Conservation (phyloP, 1,140 invertebrate genomes). For the Nasonia giraulti region DNA sequence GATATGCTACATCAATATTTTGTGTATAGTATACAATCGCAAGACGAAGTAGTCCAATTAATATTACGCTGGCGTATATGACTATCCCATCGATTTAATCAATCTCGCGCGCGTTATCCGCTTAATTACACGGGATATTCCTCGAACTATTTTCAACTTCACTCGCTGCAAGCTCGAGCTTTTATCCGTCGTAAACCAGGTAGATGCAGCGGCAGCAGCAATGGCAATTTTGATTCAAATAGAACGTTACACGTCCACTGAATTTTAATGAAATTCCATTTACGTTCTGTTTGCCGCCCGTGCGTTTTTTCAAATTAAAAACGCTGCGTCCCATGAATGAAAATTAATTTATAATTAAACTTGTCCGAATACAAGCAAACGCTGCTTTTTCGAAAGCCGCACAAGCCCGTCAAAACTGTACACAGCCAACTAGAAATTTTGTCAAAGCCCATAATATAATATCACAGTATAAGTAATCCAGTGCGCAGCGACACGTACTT, state of each 20-base stretch:
- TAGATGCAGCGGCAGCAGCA: no score
- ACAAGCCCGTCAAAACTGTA: neutral
- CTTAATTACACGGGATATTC: no score
- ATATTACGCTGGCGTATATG: no score
- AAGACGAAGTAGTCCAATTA: no score
- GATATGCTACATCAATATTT: no score
- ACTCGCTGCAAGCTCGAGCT: no score
- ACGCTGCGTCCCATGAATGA: neutral
- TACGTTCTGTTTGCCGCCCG: neutral
- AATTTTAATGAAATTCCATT: slow-evolving; percentile 6
- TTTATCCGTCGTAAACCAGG: no score
- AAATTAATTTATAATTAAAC: neutral
- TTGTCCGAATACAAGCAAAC: neutral
- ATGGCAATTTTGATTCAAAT: neutral
- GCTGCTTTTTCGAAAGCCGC: no score
- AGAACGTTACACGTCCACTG: neutral
- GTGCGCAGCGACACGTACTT: slow-evolving; percentile 13
- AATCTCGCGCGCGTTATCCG: no score
- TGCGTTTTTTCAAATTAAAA: neutral
- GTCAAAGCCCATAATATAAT: neutral
- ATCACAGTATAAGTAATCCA: slow-evolving; percentile 27
- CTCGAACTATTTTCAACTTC: no score
- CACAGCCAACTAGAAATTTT: neutral
- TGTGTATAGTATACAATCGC: no score
- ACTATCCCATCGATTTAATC: no score